These are phyloP conservation scores for Arizona elegans DNA, from an alignment of 2,113 vertebrate genomes.

Conservation along the genomic window DNA sequence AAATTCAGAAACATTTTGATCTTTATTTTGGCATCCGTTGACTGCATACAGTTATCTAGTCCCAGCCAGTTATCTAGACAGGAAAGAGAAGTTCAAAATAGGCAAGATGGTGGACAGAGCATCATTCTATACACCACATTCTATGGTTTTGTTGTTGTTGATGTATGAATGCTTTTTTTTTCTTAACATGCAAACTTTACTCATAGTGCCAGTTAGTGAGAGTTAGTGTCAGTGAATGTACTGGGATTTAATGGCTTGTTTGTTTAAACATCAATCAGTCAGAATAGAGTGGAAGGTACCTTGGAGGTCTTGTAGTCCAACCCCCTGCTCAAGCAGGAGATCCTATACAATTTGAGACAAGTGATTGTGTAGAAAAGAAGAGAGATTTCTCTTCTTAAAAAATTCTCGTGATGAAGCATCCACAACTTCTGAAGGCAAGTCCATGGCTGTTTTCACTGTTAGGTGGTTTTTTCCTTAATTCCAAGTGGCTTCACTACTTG, in stretches of 20 bases:
- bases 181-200: not conserved
- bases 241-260: not conserved
- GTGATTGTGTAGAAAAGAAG: too few species aligned
- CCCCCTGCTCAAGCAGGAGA: too few species aligned
- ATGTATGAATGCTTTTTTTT: not conserved
- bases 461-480: too few species aligned
- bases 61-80: not conserved
- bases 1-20: conserved; percentile 34
- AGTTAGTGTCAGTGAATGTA: not conserved
- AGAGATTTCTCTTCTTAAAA: too few species aligned
- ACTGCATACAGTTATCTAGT: conserved; percentile 20
- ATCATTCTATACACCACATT: not conserved
- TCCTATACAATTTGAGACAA: too few species aligned
- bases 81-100: not conserved
- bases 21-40: conserved; percentile 40
- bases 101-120: not conserved
- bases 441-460: too few species aligned
- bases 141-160: not conserved
- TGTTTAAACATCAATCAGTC: not conserved
- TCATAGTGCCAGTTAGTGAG: not conserved
- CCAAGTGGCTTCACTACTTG: too few species aligned
- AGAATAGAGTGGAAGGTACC: not conserved
- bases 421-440: too few species aligned
- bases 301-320: too few species aligned
- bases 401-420: too few species aligned